A percentile compares a stretch with the other conserved stretches of the same genome.
phyloP scores from a whole-genome alignment of 53 echinoderm and acorn worm genomes.

The Antedon mediterranea region DNA sequence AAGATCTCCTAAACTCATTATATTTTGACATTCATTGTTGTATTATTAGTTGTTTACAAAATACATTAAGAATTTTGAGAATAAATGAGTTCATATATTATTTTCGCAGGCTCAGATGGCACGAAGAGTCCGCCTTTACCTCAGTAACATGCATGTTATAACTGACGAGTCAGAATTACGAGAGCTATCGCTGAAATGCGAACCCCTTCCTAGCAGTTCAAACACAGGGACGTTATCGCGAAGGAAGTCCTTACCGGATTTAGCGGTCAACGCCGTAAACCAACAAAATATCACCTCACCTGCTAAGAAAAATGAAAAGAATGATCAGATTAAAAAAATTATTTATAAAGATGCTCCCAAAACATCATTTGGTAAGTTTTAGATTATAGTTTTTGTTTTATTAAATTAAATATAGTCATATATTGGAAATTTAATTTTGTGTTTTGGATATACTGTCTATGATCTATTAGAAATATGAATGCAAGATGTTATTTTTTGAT shows the following conservation, averaged over 20 bases:
- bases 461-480: too few relatives aligned
- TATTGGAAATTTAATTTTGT: too few relatives aligned
- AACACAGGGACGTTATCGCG: conserved; percentile 45
- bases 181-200: conserved; percentile 77
- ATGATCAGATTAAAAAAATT: conserved; percentile 87
- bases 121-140: conserved; percentile 65
- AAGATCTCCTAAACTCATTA: too few relatives aligned
- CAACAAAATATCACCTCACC: neutral
- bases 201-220: conserved; percentile 44
- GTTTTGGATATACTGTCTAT: too few relatives aligned
- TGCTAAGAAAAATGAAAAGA: conserved; percentile 24
- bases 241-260: conserved; percentile 23
- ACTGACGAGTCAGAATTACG: conserved; percentile 74
- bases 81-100: too few relatives aligned
- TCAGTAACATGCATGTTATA: conserved; percentile 33
- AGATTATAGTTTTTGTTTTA: neutral
- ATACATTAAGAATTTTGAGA: too few relatives aligned
- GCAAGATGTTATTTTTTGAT: too few relatives aligned
- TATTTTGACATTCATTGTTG: too few relatives aligned
- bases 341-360: conserved; percentile 97
- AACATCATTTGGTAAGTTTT: conserved; percentile 76
- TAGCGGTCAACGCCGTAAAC: conserved; percentile 17
- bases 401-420: too few relatives aligned
- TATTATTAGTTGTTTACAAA: too few relatives aligned
- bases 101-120: conserved; percentile 85